phyloP scores from a whole-genome alignment of 2,113 vertebrate species.

The Siniperca knerii region DNA sequence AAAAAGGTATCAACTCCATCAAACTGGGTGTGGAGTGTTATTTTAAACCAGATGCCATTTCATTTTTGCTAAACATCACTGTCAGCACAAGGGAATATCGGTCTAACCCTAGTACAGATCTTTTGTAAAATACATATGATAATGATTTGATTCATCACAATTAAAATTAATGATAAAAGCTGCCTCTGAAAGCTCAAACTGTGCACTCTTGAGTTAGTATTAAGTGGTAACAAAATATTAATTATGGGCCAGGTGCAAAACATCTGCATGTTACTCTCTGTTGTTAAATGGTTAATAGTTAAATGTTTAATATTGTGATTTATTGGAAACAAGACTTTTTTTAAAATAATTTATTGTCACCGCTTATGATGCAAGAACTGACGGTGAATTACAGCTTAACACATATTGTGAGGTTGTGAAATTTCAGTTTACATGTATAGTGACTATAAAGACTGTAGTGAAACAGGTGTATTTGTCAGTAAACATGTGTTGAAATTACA shows the following conservation, averaged over 20 bases:
- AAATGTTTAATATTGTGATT: not conserved
- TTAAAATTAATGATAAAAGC: conserved; percentile 1
- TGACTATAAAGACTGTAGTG: not conserved
- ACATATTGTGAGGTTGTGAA: not conserved
- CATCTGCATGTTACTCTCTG: not conserved
- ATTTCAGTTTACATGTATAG: not conserved
- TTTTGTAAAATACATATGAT: not conserved
- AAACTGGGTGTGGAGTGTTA: not conserved
- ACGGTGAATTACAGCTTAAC: not conserved
- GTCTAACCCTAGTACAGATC: not conserved
- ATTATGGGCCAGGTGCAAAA: not conserved
- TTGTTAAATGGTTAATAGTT: not conserved
- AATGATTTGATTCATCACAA: not conserved
- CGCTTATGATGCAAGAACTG: conserved; percentile 1
- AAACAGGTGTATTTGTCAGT: not conserved
- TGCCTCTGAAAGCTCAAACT: conserved; percentile 36
- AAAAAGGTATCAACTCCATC: not conserved
- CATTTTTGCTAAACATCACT: not conserved
- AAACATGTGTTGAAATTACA: not conserved
- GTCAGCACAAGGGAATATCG: not conserved
- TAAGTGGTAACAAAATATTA: not conserved
- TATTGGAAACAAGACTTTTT: not conserved
- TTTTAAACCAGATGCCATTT: not conserved
- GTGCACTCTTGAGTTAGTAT: not conserved
- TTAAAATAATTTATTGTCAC: conserved; percentile 3